Base-by-base conservation (phyloP, 2,797 vertebrate species). In the Notoglanidium macrostoma region DNA sequence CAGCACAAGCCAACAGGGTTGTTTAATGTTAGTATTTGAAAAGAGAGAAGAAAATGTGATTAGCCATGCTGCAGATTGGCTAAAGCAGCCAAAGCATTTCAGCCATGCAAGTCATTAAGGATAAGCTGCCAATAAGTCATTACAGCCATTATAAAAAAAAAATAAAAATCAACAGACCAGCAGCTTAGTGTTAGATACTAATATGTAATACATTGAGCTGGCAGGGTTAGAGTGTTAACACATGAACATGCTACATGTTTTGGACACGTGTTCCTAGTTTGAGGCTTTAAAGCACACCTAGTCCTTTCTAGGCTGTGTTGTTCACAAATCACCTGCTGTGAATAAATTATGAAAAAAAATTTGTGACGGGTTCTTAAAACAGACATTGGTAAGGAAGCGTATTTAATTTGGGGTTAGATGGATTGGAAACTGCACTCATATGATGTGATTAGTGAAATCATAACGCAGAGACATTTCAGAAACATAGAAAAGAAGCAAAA, bases 31-130 rank as follows among this genome's bases (percentile, higher is more conserved):
- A 26, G 59, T 51, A 15, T 67, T 82, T 61, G 54, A 51, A 79
- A 10, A 49, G 5, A 83, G 73, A 84, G 26, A 44, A 29, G n/a
- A 17, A 61, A 57, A 79, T 67, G 73, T 40, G 74, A 84, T 84
- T 70, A 85, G 76, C 54, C 67, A 63, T 55, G 61, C 55, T 54
- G 65, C 32, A 74, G 51, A 55, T 15, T 21, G 68, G 82, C 40
- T 4, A 23, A 12, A 54, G 44, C 55, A 76, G 77, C 55, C 23
- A 32, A 12, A 59, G 49, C 65, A 61, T 68, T 46, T 32, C 29
- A 61, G 1, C 15, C 61, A 49, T 79, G 59, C 79, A 65, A 26
- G 44, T 74, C 67, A 81, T 44, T 49, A 55, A 59, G 17, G n/a
- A 26, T 26, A 61, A 46, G 55, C 55, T 61, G 55, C 35, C 57